phyloP scores from a whole-genome alignment of 2,113 vertebrate species.

The Phylloscopus trochilus region DNA sequence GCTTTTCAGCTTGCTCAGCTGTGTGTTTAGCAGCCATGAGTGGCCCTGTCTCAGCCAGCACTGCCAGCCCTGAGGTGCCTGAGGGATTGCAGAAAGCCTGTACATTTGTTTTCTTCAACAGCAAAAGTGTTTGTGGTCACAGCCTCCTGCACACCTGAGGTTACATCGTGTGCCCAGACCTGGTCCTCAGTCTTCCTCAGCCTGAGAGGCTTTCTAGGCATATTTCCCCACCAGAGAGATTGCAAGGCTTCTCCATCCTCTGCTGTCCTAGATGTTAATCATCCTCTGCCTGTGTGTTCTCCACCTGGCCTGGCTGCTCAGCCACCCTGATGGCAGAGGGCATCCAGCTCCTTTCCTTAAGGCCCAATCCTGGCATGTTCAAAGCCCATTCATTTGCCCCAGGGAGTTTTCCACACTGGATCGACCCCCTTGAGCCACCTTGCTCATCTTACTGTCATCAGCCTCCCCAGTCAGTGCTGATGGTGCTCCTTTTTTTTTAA shows the following conservation, averaged over 20 bases:
- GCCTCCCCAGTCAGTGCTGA: rapidly evolving
- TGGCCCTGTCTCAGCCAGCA: background rate
- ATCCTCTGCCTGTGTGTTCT: background rate
- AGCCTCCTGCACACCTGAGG: too few species aligned
- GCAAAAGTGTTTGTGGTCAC: background rate
- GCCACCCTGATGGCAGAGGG: background rate
- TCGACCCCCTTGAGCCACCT: rapidly evolving
- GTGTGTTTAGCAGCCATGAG: background rate
- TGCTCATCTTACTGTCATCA: background rate
- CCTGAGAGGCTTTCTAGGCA: background rate
- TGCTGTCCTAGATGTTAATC: background rate
- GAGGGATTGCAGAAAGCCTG: background rate
- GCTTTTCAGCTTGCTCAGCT: background rate
- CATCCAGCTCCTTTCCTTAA: background rate
- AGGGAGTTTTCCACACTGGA: background rate
- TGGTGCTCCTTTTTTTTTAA: background rate
- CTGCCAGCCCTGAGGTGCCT: background rate
- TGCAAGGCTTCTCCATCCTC: background rate
- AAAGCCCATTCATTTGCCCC: background rate
- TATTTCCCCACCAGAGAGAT: background rate
- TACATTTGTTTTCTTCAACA: background rate
- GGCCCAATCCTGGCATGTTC: rapidly evolving
- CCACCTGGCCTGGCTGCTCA: background rate
- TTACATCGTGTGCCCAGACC: background rate
- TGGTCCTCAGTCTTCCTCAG: background rate